Evolutionary conservation across 2,113 vertebrate species (phyloP), one percentile per base, ranked within the genome.

Genomic region (Zosterops lateralis): DNA sequence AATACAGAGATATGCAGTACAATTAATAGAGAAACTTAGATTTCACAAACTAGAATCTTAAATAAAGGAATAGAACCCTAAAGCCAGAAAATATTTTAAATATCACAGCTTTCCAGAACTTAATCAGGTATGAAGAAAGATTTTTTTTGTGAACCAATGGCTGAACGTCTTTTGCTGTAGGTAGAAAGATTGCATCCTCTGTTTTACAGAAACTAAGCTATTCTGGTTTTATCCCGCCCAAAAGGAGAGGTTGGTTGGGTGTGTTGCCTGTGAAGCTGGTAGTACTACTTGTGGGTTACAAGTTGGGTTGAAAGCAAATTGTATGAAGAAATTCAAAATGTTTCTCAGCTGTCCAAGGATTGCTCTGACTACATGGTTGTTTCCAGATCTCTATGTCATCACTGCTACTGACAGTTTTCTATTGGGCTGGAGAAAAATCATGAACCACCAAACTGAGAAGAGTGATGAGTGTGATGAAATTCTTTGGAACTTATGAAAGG

Each of bases 191-290:
- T 45, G 3, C 28, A 18, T 38, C 28, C 14, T 68, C 12, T 61
- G 5, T 12, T 38, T 91, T 62, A 70, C 13, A 76, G n/a, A 79
- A 79, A 38, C 4, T 11, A 26, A 79, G 7, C 19, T 54, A 13
- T 10, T 53, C 38, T 31, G 7, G 4, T 24, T 15, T 38, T 17
- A 11, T 14, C 2, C 2, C 2, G 3, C 19, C 3, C 1, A 14
- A 34, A 10, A 54, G 17, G 18, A 57, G 45, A 73, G 10, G 9
- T 14, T 36, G 24, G 3, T 56, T 66, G 32, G 10, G 13, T 22
- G 19, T 38, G 11, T 58, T 80, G 36, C 20, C 12, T 34, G 13
- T 4, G 2, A 73, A 84, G 24, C 10, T 57, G 38, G 28, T 62
- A 70, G 28, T 58, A 50, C 7, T 38, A 26, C 13, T 22, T 60